These are phyloP conservation scores for Dolichomitus sp. DNA, from an alignment of 2,888 invertebrate species.

Conservation along the genomic window DNA sequence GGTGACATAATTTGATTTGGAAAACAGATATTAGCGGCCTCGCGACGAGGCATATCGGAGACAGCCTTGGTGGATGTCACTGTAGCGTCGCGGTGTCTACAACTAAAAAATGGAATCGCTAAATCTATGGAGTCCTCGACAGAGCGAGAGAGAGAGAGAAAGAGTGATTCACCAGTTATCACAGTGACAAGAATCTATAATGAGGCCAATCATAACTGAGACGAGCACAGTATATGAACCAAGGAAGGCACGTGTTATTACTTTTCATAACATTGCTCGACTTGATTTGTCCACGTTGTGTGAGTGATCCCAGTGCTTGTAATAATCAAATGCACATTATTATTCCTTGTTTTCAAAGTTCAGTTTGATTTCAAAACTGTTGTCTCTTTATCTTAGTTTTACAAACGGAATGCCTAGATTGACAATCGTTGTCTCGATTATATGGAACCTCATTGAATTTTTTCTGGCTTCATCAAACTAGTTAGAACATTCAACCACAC, in stretches of 20 bases:
- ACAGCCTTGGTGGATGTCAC: slow-evolving; percentile 67
- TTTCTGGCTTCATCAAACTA: slow-evolving; percentile 20
- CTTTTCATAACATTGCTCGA: slow-evolving; percentile 14
- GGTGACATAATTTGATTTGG: slow-evolving; percentile 34
- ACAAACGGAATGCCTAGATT: slow-evolving; percentile 3
- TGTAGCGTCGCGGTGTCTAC: slow-evolving; percentile 53
- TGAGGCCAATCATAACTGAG: slow-evolving; percentile 44
- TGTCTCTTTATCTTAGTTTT: neutral
- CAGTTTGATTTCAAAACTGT: neutral
- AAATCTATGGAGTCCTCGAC: slow-evolving; percentile 52
- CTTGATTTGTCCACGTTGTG: slow-evolving; percentile 18
- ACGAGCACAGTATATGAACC: slow-evolving; percentile 7
- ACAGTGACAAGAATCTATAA: slow-evolving; percentile 28
- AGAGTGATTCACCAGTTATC: slow-evolving; percentile 2
- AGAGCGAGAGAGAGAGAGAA: slow-evolving; percentile 9
- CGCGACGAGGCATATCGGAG: slow-evolving; percentile 65
- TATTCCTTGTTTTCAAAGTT: slow-evolving; percentile 16
- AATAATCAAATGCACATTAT: slow-evolving; percentile 13
- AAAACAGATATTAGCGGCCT: slow-evolving; percentile 47
- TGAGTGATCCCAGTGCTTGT: neutral
- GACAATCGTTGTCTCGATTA: slow-evolving; percentile 38
- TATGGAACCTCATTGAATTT: slow-evolving; percentile 23
- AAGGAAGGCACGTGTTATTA: slow-evolving; percentile 13
- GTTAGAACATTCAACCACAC: neutral
- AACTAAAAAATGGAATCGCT: slow-evolving; percentile 41